Percentiles rank a stretch among this genome's conserved stretches.
These are phyloP conservation scores for Lagopus muta DNA, from an alignment of 2,113 vertebrate species.

Conservation along the genomic window DNA sequence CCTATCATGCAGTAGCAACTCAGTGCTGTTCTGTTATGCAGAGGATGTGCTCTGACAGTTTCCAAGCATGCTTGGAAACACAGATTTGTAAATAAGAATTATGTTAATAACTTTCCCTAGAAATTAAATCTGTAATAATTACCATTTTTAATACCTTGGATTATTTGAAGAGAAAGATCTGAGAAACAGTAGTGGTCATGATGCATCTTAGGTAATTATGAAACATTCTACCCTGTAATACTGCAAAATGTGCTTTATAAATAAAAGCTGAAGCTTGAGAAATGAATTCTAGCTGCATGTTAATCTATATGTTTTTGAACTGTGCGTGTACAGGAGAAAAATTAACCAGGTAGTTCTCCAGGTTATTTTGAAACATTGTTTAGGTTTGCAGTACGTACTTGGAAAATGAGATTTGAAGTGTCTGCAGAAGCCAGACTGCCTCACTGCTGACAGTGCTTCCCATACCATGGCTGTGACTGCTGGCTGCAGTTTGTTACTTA, in stretches of 20 bases:
- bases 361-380: neutral
- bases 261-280: neutral
- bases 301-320: neutral
- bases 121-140: neutral
- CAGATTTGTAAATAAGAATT: neutral
- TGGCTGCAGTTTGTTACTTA: neutral
- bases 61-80: neutral
- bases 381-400: neutral
- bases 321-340: conserved; percentile 3
- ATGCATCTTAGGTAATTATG: neutral
- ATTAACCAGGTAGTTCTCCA: neutral
- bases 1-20: neutral
- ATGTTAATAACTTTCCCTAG: neutral
- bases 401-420: neutral
- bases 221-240: neutral
- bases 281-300: neutral
- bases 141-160: neutral
- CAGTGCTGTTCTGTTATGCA: neutral
- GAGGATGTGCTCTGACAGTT: neutral
- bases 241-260: neutral
- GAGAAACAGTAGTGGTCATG: neutral
- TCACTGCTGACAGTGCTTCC: accelerated
- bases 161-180: neutral
- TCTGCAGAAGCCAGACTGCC: neutral
- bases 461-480: neutral